phyloP scores from a whole-genome alignment of 2,797 vertebrate genomes.

The Pelochelys cantorii region DNA sequence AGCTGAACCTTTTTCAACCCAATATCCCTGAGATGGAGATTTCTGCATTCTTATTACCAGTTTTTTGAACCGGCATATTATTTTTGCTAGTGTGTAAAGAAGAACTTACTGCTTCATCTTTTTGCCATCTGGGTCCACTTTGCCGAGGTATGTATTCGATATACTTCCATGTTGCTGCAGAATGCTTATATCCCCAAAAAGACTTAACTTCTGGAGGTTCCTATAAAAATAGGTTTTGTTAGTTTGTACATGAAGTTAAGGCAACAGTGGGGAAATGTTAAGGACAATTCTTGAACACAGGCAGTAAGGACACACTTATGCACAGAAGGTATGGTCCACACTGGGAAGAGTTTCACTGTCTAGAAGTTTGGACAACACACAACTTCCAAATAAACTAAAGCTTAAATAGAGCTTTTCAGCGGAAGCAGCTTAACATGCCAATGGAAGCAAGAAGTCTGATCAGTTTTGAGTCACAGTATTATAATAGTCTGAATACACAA shows the following conservation, averaged over 20 bases:
- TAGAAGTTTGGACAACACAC: neutral
- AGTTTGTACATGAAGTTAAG: neutral
- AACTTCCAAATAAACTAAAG: neutral
- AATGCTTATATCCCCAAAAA: slow-evolving; percentile 95
- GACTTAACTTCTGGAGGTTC: slow-evolving; percentile 95
- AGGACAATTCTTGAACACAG: neutral
- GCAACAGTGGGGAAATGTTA: neutral
- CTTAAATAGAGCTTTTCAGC: neutral
- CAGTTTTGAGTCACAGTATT: neutral
- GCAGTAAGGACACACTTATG: neutral
- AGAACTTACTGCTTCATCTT: slow-evolving; percentile 95
- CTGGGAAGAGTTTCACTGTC: neutral
- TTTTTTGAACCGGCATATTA: neutral
- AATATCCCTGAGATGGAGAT: neutral
- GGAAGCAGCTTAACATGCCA: neutral
- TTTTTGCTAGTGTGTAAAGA: neutral
- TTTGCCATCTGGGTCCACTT: slow-evolving; percentile 94
- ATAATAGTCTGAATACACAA: neutral
- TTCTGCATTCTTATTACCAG: neutral
- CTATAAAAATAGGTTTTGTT: slow-evolving; percentile 71
- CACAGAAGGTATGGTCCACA: fast-evolving
- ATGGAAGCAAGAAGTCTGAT: slow-evolving; percentile 2
- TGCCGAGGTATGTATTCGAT: slow-evolving; percentile 92
- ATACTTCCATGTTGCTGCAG: slow-evolving; percentile 93
- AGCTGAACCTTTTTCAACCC: neutral